phyloP scores from a whole-genome alignment of 2,113 vertebrate genomes.

The Myotis yumanensis region DNA sequence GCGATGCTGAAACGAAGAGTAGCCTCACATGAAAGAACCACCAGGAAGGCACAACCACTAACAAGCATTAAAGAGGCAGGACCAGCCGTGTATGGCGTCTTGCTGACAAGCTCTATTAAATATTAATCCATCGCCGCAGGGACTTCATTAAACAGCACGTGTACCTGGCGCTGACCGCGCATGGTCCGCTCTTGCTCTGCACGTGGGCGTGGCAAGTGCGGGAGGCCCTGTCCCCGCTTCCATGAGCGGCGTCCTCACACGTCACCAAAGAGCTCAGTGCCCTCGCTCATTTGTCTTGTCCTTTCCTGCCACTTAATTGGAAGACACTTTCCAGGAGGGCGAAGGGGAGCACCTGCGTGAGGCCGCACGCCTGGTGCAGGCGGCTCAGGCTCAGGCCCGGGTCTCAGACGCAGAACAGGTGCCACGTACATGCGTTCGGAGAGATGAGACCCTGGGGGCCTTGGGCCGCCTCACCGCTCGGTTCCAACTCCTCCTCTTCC shows the following conservation, averaged over 20 bases:
- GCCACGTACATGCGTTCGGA: not conserved
- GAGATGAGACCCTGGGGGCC: not conserved
- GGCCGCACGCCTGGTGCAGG: not conserved
- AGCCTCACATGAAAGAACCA: conserved; percentile 62
- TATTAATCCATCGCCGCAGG: conserved; percentile 87
- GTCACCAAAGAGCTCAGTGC: not conserved
- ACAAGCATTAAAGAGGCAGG: conserved; percentile 74
- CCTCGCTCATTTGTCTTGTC: conserved; percentile 61
- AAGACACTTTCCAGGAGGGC: conserved; percentile 47
- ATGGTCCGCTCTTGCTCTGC: conserved; percentile 73
- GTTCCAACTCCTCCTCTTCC: not conserved
- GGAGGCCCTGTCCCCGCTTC: not conserved
- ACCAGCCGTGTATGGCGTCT: conserved; percentile 82
- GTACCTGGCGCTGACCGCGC: conserved; percentile 69
- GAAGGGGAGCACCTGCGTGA: conserved; percentile 14
- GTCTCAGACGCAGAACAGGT: not conserved
- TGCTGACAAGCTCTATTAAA: conserved; percentile 89
- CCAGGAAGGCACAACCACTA: conserved; percentile 78
- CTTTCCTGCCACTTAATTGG: conserved; percentile 63
- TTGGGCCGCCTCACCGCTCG: not conserved
- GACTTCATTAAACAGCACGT: conserved; percentile 85
- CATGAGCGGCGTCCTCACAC: conserved; percentile 14
- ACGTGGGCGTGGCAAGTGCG: conserved; percentile 65
- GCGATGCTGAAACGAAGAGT: not conserved
- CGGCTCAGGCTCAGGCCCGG: not conserved